Evolutionary conservation across 2,113 vertebrate species (phyloP).

Genomic region (Chrysemys picta): DNA sequence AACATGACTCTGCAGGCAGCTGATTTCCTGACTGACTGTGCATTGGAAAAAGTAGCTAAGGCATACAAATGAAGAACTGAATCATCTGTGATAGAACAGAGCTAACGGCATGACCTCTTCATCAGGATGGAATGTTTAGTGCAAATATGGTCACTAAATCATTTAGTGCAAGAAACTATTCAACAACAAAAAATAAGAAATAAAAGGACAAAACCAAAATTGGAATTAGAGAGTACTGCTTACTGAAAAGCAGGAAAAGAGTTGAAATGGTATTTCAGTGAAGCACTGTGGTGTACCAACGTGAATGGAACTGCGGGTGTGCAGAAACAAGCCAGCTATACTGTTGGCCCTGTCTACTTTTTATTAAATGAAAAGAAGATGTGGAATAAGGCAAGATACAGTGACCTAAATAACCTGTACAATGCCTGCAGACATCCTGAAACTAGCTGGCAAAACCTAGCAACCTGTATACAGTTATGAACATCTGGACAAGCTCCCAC

Average conservation of each 20-base stretch:
- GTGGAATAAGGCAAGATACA: neutral
- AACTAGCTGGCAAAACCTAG: neutral
- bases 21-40: neutral
- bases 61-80: neutral
- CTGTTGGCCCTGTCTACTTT: neutral
- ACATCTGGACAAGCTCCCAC: neutral
- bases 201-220: neutral
- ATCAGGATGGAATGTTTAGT: neutral
- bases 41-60: neutral
- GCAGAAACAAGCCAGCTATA: neutral
- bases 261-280: neutral
- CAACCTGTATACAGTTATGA: neutral
- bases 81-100: neutral
- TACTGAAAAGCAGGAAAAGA: neutral
- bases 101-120: neutral
- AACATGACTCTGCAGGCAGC: neutral
- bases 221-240: too few species aligned
- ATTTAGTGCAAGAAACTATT: neutral
- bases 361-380: neutral
- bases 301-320: neutral
- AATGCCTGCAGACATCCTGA: neutral
- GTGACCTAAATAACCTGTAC: neutral
- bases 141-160: neutral
- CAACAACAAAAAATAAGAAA: neutral
- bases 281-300: neutral